Percentiles rank a stretch among this genome's conserved stretches.
These are phyloP conservation scores for Hololepta plana DNA, from an alignment of 2,888 invertebrate genomes.

Conservation along the genomic window DNA sequence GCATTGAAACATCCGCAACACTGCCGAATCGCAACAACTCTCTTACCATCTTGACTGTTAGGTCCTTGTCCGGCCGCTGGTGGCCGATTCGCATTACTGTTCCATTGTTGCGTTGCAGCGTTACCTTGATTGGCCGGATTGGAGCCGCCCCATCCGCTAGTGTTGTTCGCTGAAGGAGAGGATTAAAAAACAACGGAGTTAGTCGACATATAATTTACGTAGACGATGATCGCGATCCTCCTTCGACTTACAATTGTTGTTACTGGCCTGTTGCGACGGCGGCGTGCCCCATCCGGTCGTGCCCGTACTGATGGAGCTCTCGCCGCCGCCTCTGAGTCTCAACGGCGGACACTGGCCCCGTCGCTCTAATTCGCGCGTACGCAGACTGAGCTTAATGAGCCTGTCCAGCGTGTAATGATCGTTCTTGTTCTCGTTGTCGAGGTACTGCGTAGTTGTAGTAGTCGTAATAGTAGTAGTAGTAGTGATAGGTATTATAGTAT, in stretches of 20 bases:
- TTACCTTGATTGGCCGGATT: slow-evolving; percentile 25
- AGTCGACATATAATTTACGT: slow-evolving; percentile 1
- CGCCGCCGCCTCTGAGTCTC: slow-evolving; percentile 59
- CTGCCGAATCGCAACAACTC: not conserved
- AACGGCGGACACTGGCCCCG: slow-evolving; percentile 26
- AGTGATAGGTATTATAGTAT: slow-evolving; percentile 5
- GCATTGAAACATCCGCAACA: no score
- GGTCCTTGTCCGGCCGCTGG: slow-evolving; percentile 21
- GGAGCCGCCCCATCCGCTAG: slow-evolving; percentile 34
- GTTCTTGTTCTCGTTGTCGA: slow-evolving; percentile 11
- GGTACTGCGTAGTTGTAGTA: slow-evolving; percentile 11
- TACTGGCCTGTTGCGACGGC: slow-evolving; percentile 41
- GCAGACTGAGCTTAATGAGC: slow-evolving; percentile 15
- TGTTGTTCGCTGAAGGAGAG: slow-evolving; percentile 19
- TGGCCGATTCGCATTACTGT: slow-evolving; percentile 24
- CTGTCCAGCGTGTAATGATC: slow-evolving; percentile 11
- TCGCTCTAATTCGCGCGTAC: slow-evolving; percentile 15
- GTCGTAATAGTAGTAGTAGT: slow-evolving; percentile 7
- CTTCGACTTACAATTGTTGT: slow-evolving; percentile 33
- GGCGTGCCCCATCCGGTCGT: slow-evolving; percentile 66
- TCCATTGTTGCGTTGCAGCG: slow-evolving; percentile 26
- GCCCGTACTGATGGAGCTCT: slow-evolving; percentile 58
- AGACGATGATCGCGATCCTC: not conserved
- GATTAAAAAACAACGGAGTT: slow-evolving; percentile 2
- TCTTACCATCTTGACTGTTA: slow-evolving; percentile 22